Conservation (phyloP, 2,113 vertebrate species). For the Neolamprologus fasciatus region DNA sequence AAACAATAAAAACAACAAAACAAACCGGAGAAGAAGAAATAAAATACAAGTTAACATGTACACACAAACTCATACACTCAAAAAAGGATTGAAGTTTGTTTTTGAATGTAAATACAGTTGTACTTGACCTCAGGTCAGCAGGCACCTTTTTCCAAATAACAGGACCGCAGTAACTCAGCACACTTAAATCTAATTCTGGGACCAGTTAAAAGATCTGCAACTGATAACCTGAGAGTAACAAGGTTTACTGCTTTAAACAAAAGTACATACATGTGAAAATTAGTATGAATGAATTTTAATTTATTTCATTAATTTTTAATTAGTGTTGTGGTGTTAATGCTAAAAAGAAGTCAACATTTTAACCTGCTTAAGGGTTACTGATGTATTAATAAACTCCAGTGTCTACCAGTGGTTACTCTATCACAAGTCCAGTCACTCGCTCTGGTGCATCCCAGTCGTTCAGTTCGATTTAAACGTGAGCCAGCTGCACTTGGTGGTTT, state of each 20-base stretch:
- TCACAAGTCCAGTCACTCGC: neutral
- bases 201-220: neutral
- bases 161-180: neutral
- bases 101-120: neutral
- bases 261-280: neutral
- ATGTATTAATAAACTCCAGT: neutral
- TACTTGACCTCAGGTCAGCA: neutral
- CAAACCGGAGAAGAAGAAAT: neutral
- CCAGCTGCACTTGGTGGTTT: neutral
- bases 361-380: neutral
- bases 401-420: neutral
- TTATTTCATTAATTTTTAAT: neutral
- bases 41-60: neutral
- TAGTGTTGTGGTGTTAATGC: neutral
- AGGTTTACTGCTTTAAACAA: neutral
- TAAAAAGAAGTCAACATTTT: neutral
- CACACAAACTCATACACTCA: neutral
- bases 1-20: neutral
- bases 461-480: neutral
- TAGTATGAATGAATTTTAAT: neutral
- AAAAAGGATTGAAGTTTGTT: neutral
- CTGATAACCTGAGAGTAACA: neutral
- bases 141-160: neutral
- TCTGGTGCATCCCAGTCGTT: neutral
- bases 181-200: neutral